A percentile compares a stretch with the other conserved stretches of the same genome.
Conservation (phyloP, 2,113 vertebrate species). For the Gymnorhina tibicen region DNA sequence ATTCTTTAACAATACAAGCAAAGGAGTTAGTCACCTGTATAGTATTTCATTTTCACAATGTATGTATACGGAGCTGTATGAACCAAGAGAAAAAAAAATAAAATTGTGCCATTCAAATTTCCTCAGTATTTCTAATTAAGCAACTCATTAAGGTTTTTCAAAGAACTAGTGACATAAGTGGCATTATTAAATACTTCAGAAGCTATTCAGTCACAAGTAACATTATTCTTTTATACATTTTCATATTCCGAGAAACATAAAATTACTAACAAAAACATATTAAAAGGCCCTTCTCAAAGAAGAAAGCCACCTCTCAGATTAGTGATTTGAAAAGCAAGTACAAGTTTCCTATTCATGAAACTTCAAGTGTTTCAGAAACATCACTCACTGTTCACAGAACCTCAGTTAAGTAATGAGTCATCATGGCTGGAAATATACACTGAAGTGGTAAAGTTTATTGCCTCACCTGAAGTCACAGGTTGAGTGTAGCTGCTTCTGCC, state of each 20-base stretch:
- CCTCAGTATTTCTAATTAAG: conserved; percentile 27
- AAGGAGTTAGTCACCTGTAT: background rate
- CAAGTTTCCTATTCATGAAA: conserved; percentile 20
- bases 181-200: conserved; percentile 42
- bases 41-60: background rate
- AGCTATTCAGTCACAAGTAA: conserved; percentile 21
- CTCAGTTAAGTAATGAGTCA: background rate
- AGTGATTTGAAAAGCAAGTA: conserved; percentile 31
- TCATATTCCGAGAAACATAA: conserved; percentile 15
- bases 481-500: background rate
- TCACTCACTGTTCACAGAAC: conserved; percentile 9
- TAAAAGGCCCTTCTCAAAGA: conserved; percentile 19
- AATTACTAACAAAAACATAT: conserved; percentile 14
- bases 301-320: conserved; percentile 37
- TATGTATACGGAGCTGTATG: background rate
- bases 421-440: background rate
- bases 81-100: background rate
- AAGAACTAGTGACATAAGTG: conserved; percentile 1
- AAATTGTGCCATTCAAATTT: background rate
- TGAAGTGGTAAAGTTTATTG: background rate
- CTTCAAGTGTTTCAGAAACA: conserved; percentile 41
- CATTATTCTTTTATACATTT: conserved; percentile 31
- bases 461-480: background rate
- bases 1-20: background rate
- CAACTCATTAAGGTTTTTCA: conserved; percentile 21